Evolutionary conservation across 2,797 vertebrate species (phyloP), one percentile per base, ranked within the genome.

Genomic region (Arrhamphus sclerolepis): DNA sequence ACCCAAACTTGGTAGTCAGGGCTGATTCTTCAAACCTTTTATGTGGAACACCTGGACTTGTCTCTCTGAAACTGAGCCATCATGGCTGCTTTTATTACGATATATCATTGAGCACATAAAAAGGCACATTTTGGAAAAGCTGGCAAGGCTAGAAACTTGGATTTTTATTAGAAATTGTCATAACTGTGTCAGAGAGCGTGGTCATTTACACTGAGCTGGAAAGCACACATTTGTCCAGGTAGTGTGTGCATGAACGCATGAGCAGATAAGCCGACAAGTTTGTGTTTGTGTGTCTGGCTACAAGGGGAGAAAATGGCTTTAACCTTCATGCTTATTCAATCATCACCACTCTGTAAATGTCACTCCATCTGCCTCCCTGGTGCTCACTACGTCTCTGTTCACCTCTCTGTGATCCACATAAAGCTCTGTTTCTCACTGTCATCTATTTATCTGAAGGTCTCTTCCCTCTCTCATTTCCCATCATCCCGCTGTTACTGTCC

Each of bases 261-360:
- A 62, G 46, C 48, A 51, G 59, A 57, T 58, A 57, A 57, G 50
- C 19, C 48, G 22, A 22, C 14, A 3, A 10, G 47, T 29, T 41
- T 57, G 62, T 48, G 21, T 58, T 16, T 29, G 41, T 58, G 52
- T 6, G 44, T 38, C 5, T 46, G 62, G 41, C 67, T 77, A 48
- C 76, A 73, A 62, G 49, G 66, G 61, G 76, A 81, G 87, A 87
- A 90, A 90, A 89, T 86, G 77, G 68, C 85, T 90, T 87, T 91
- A 87, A 91, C 90, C 92, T 92, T 91, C 89, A 91, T 87, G 87
- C 79, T 83, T 83, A 85, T 84, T 86, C 70, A 62, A 81, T 89
- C 72, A 84, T 78, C 81, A 80, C 62, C 68, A 48, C 81, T 89
- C 85, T 49, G 75, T 89, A 89, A 92, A 92, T 92, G 90, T 90